Percentiles rank a stretch among this genome's conserved stretches.
Evolutionary conservation across 2,113 vertebrate genomes (phyloP).

Genomic region (Oryzias curvinotus): DNA sequence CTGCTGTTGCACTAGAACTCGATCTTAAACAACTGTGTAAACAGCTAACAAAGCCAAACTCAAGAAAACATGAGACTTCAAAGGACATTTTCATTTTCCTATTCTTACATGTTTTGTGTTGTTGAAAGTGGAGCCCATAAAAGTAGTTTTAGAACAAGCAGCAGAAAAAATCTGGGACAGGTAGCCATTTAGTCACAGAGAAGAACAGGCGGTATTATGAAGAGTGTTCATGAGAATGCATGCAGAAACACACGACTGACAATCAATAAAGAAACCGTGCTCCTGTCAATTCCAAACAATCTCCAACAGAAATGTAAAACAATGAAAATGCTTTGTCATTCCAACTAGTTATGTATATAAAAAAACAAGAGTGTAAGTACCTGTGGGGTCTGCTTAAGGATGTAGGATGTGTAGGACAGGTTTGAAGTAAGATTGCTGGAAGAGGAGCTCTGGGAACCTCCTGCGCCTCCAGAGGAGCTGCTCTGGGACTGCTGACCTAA

Average conservation of each 20-base stretch:
- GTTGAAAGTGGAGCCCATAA: not conserved
- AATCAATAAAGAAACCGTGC: not conserved
- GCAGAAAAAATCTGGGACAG: too few relatives aligned
- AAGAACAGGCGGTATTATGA: too few relatives aligned
- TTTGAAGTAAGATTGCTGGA: constrained; percentile 87
- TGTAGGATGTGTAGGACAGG: constrained; percentile 96
- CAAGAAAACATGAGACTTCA: not conserved
- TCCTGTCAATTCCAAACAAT: too few relatives aligned
- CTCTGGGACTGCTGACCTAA: constrained; percentile 86
- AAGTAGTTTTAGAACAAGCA: not conserved
- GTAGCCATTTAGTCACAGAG: too few relatives aligned
- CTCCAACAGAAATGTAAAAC: too few relatives aligned
- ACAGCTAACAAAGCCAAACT: not conserved
- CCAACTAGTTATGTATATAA: not conserved
- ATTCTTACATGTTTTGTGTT: not conserved
- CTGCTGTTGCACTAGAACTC: too few relatives aligned
- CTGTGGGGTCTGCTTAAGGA: constrained; percentile 95
- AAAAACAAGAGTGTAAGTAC: constrained; percentile 48
- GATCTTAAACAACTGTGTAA: not conserved
- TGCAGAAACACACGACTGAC: not conserved
- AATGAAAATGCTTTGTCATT: too few relatives aligned
- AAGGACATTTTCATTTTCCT: not conserved
- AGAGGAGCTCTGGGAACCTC: constrained; percentile 76
- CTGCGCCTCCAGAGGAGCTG: constrained; percentile 64
- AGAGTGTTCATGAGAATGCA: not conserved